Evolutionary conservation across 2,113 vertebrate species (phyloP).

Genomic region (Rhadina sibilatrix): DNA sequence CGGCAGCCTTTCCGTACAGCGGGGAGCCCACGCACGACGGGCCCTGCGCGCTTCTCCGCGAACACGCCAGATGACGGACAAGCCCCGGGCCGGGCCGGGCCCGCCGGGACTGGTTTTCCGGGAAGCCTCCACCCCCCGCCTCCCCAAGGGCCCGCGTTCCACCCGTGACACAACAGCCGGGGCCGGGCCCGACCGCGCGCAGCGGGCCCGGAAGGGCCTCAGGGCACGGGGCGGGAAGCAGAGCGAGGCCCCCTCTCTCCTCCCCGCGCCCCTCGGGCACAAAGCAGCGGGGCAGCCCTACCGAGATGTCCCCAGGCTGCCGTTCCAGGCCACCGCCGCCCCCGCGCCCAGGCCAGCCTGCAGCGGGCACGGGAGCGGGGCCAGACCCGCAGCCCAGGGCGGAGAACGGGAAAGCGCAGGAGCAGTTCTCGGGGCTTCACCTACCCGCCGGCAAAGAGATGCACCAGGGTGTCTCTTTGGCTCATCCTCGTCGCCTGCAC

Average conservation of each 20-base stretch:
- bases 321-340: not conserved
- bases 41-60: fast-evolving
- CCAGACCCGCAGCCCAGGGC: not conserved
- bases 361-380: not conserved
- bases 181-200: not conserved
- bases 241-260: too few relatives aligned
- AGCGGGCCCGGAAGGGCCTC: not conserved
- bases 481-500: slow-evolving; percentile 90
- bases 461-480: slow-evolving; percentile 93
- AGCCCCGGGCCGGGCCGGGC: too few relatives aligned
- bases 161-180: too few relatives aligned
- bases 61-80: fast-evolving
- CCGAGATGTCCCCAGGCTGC: fast-evolving
- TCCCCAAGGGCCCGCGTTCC: not conserved
- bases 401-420: not conserved
- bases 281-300: fast-evolving
- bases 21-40: fast-evolving
- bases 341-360: not conserved
- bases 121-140: not conserved
- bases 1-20: fast-evolving
- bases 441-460: slow-evolving; percentile 95
- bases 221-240: not conserved
- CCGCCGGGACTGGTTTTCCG: fast-evolving
- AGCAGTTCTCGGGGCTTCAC: not conserved
- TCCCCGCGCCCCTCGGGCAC: not conserved